Base-by-base conservation (phyloP, 2,888 invertebrate genomes). In the Eupithecia tripunctaria region DNA sequence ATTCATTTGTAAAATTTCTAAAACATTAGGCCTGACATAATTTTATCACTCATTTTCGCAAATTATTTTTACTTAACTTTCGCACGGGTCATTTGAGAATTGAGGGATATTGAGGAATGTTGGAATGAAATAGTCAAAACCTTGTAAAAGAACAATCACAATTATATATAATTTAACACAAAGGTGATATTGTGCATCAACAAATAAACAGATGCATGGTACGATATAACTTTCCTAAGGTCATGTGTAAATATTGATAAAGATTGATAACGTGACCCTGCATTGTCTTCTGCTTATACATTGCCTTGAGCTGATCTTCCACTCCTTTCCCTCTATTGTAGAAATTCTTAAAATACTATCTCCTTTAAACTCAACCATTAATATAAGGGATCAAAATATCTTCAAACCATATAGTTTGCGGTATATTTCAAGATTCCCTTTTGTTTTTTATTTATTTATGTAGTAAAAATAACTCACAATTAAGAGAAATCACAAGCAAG, bases 241-340 rank as follows among this genome's bases (percentile, higher is more conserved):
- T 88, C 84, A 82, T 78, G 79, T 73, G 82, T 81, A 86, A 91
- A 91, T 89, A 89, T 90, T 91, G 86, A 85, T 83, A 83, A 78
- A 77, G 67, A 76, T 75, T 85, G 91, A 91, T 91, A 90, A 87
- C 73, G 75, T 81, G 87, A 88, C 90, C 90, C 89, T 90, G 91
- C 87, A 89, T 91, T 91, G 90, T 90, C 79, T 88, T 78, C 74
- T 71, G 62, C 78, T 71, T 73, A 77, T 76, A 76, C 70, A 69
- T 78, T 76, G 74, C 81, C 84, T 84, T 80, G 81, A 69, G 74
- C 68, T 71, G 80, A 80, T 83, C 84, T 86, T 83, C 86, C 84
- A 81, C 60, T 36, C 74, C 71, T 64, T 73, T 78, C 70, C 56
- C 69, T 67, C 47, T 36, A 5, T 51, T 38, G n/a, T 41, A 29